Evolutionary conservation across 2,113 vertebrate genomes (phyloP).

Genomic region (Albula goreensis): DNA sequence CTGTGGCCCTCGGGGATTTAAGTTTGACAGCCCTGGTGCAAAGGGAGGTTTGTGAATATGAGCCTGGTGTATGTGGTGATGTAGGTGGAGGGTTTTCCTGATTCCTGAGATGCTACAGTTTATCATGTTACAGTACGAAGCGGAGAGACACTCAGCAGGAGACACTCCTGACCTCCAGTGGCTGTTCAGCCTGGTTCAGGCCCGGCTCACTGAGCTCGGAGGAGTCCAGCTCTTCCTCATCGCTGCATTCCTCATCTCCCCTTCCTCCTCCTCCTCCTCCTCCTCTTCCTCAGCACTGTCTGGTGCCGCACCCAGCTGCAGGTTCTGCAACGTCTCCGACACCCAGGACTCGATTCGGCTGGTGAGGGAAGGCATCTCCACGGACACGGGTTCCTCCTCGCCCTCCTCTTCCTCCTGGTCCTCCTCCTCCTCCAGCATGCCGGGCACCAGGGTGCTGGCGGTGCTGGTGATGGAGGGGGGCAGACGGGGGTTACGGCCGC

Average conservation of each 20-base stretch:
- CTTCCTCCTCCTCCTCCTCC: conserved; percentile 79
- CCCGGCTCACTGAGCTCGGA: conserved; percentile 67
- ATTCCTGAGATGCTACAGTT: background rate
- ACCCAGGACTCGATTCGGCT: conserved; percentile 98
- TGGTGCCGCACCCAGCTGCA: conserved; percentile 87
- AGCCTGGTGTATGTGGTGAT: background rate
- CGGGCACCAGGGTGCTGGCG: conserved; percentile 93
- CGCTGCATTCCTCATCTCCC: conserved; percentile 55
- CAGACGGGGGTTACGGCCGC: conserved; percentile 70
- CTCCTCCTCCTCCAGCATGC: conserved; percentile 92
- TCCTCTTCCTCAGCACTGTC: conserved; percentile 87
- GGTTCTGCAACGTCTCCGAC: conserved; percentile 92
- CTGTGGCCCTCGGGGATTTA: no score
- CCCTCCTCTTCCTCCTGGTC: conserved; percentile 77
- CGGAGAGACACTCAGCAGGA: conserved; percentile 44
- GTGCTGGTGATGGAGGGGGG: conserved; percentile 97
- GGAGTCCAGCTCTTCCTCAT: conserved; percentile 76
- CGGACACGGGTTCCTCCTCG: conserved; percentile 85
- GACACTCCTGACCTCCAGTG: conserved; percentile 44
- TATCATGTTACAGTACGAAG: background rate
- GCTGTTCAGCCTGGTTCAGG: conserved; percentile 47
- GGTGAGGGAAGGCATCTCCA: conserved; percentile 86
- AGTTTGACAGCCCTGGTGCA: background rate
- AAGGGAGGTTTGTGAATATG: background rate
- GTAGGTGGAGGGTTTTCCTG: background rate